Base-by-base conservation (phyloP, 2,113 vertebrate species). In the Hydropotes inermis region DNA sequence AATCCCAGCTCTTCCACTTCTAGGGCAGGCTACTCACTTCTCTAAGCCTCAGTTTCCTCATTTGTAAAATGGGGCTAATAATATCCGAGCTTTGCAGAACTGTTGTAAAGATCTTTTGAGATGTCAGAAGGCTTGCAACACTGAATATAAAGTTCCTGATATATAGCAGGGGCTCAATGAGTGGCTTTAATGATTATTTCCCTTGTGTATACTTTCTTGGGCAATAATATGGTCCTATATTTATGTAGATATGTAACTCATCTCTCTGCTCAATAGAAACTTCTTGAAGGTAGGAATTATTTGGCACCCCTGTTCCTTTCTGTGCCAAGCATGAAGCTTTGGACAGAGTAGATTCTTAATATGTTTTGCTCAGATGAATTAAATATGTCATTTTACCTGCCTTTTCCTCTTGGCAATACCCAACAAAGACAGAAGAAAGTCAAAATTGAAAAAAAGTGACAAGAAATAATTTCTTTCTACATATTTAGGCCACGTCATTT, bases 401-500 rank as follows among this genome's bases (percentile, higher is more conserved):
- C 21, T 78, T 96, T 97, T 88, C n/a, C 43, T 93, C 74, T 55
- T 91, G 58, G 39, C 95, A 57, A 52, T 94, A 86, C 23, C 47
- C 45, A 92, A 70, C 33, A 95, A 95, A 97, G 79, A n/a, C 45
- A 95, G 58, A 14, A 88, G 61, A 92, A 95, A 96, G 55, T 89
- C 67, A 94, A 25, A 50, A 14, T 13, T 86, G 39, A 60, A 87
- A 97, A 60, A 5, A 89, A 19, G 27, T 43, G 7, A 5, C 30
- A 94, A 97, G 43, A 79, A 84, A 91, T 50, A 2, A 83, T 30
- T 74, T n/a, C 33, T 85, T 84, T n/a, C 15, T 96, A 33, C 16
- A 45, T 85, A 97, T 97, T 87, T 60, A 96, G 81, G n/a, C n/a
- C 43, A 86, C 7, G 14, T 83, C 70, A 6, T 96, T 33, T 81